Evolutionary conservation across 2,113 vertebrate species (phyloP).

Genomic region (Rhizomys pruinosus): DNA sequence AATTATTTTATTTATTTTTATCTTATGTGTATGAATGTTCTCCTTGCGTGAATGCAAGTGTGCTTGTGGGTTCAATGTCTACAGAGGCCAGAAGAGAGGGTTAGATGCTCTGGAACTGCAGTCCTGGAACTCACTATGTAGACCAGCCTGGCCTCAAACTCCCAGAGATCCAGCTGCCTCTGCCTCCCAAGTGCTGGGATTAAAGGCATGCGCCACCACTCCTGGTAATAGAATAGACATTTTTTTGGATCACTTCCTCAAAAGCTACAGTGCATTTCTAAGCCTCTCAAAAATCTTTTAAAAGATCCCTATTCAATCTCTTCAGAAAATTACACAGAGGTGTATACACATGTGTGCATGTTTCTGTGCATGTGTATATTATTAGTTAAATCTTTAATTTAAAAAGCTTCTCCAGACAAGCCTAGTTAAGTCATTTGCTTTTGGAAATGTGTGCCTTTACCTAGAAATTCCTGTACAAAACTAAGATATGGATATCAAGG

Average conservation of each 20-base stretch:
- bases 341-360: slow-evolving; percentile 5
- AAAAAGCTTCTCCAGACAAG: slow-evolving; percentile 40
- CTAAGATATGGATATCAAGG: slow-evolving; percentile 30
- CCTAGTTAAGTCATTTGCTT: slow-evolving; percentile 35
- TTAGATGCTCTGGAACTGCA: no score
- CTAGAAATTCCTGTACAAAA: slow-evolving; percentile 5
- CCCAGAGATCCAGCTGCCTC: no score
- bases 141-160: no score
- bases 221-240: no score
- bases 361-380: slow-evolving; percentile 28
- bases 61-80: no score
- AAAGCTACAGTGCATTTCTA: slow-evolving; percentile 21
- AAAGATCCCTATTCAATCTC: slow-evolving; percentile 30
- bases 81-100: no score
- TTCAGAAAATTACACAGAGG: slow-evolving; percentile 7
- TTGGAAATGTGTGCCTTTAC: background rate
- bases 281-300: slow-evolving; percentile 33
- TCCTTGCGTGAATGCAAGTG: no score
- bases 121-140: no score
- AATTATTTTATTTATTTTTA: no score
- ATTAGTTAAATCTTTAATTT: slow-evolving; percentile 47
- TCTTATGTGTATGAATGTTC: no score
- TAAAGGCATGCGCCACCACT: no score
- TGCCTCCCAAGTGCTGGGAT: no score
- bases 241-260: slow-evolving; percentile 37